phyloP scores from a whole-genome alignment of 1,140 invertebrate genomes.

The Pseudachorutes palmiensis region DNA sequence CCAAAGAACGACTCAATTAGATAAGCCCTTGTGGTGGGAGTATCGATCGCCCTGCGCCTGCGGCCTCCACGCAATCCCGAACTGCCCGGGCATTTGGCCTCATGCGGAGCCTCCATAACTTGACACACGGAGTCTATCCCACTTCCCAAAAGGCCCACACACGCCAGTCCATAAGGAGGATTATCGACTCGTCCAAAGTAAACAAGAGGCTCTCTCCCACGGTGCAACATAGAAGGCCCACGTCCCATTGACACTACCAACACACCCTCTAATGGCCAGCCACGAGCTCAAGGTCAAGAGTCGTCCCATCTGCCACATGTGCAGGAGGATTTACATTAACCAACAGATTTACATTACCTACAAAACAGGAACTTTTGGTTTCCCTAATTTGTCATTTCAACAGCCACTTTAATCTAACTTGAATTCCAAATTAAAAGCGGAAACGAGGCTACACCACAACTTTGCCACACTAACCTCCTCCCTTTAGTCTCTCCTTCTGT shows the following conservation, averaged over 20 bases:
- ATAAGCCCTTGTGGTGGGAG: not conserved
- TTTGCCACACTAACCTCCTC: no score
- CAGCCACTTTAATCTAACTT: no score
- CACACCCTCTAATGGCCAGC: no score
- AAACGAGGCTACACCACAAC: no score
- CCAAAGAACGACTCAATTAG: not conserved
- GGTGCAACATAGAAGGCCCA: not conserved
- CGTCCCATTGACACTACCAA: not conserved
- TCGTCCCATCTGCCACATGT: not conserved
- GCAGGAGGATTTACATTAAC: not conserved
- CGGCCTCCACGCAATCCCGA: not conserved
- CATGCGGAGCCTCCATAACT: not conserved
- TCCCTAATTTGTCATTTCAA: not conserved
- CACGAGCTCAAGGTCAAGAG: no score
- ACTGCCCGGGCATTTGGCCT: slow-evolving; percentile 10
- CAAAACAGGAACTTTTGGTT: not conserved
- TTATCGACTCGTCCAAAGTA: slow-evolving; percentile 29
- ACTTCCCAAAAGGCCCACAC: not conserved
- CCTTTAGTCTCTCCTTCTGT: no score
- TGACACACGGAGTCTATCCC: not conserved
- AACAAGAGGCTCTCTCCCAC: slow-evolving; percentile 22
- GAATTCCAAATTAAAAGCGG: no score
- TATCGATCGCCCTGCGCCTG: not conserved
- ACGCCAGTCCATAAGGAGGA: slow-evolving; percentile 13
- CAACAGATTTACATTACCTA: not conserved